Percentiles rank a stretch among this genome's conserved stretches.
Conservation (phyloP, 2,113 vertebrate species). For the Scartelaos histophorus region DNA sequence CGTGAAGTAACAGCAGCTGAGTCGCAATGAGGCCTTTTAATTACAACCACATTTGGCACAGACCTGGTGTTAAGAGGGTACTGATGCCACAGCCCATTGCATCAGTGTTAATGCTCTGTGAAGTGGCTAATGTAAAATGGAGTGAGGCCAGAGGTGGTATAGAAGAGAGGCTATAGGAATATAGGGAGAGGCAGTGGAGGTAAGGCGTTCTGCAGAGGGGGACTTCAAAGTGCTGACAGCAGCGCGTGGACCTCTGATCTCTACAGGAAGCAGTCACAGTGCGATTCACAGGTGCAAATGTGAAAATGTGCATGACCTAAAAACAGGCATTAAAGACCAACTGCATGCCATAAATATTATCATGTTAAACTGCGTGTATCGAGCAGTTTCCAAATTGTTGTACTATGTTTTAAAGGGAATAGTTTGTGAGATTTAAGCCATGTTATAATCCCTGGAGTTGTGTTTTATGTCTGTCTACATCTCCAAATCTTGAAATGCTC, state of each 20-base stretch:
- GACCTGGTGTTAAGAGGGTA: conserved; percentile 24
- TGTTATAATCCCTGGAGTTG: too few relatives aligned
- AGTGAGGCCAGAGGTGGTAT: conserved; percentile 10
- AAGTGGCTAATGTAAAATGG: conserved; percentile 30
- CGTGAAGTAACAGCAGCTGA: conserved; percentile 16
- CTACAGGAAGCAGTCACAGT: conserved; percentile 29
- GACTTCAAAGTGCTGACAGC: conserved; percentile 36
- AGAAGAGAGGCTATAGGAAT: conserved; percentile 8
- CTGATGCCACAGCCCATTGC: conserved; percentile 41
- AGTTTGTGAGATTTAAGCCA: too few relatives aligned
- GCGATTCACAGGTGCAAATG: conserved; percentile 9
- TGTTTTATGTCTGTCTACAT: too few relatives aligned
- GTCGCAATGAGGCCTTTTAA: conserved; percentile 45
- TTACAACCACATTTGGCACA: conserved; percentile 45
- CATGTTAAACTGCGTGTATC: not conserved
- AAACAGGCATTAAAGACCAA: conserved; percentile 1
- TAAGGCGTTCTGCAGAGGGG: conserved; percentile 2
- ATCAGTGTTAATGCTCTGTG: conserved; percentile 39
- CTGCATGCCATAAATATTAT: not conserved
- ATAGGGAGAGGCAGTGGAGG: conserved; percentile 16
- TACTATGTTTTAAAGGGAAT: too few relatives aligned
- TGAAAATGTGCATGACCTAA: conserved; percentile 11
- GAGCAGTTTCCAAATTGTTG: too few relatives aligned
- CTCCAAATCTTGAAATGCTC: too few relatives aligned
- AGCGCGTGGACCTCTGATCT: conserved; percentile 30